Conservation (phyloP, 2,797 vertebrate genomes). For the Bucorvus abyssinicus region DNA sequence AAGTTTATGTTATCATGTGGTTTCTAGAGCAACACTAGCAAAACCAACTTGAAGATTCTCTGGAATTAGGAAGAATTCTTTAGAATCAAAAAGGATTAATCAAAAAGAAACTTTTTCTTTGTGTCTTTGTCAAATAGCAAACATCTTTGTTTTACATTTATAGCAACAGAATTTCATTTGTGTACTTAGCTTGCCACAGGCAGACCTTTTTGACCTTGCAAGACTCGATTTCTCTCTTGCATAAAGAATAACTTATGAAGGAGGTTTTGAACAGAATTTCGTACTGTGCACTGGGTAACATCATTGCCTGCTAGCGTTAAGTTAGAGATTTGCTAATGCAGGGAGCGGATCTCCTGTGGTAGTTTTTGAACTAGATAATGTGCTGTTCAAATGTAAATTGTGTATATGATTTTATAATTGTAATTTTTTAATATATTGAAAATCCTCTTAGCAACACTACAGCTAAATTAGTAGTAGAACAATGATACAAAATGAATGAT, state of each 20-base stretch:
- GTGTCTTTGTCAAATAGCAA: background rate
- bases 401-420: background rate
- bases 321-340: background rate
- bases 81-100: background rate
- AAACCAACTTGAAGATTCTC: background rate
- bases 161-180: background rate
- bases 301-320: background rate
- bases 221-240: background rate
- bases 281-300: background rate
- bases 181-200: background rate
- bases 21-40: background rate
- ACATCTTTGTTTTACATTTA: background rate
- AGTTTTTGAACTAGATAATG: background rate
- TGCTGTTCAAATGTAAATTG: conserved; percentile 14
- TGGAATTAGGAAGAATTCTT: background rate
- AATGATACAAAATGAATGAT: background rate
- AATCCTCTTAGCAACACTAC: background rate
- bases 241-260: background rate
- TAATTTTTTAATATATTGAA: background rate
- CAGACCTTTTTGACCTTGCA: background rate
- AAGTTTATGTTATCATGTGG: background rate
- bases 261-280: background rate
- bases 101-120: background rate
- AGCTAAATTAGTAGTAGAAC: background rate
- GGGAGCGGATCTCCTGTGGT: background rate